Conservation (phyloP, 1,140 invertebrate genomes). For the Drosophila prosaltans region DNA sequence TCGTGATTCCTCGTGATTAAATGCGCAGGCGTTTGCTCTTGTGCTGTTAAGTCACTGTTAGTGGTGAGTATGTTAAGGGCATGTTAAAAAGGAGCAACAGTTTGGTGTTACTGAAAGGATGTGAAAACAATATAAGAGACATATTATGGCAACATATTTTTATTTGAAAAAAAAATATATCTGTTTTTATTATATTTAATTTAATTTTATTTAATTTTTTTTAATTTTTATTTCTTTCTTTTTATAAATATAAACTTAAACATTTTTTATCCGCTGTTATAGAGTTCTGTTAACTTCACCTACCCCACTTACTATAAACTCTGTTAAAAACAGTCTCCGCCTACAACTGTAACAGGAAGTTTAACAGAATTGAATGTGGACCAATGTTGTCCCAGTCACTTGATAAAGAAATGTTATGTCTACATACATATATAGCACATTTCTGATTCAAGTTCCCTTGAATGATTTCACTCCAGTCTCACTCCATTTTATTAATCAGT, state of each 20-base stretch:
- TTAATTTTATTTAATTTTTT: background rate
- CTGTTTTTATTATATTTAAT: background rate
- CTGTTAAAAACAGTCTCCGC: conserved; percentile 30
- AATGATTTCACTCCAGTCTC: background rate
- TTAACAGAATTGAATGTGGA: background rate
- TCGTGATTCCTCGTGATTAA: conserved; percentile 18
- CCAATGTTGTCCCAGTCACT: background rate
- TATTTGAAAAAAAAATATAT: background rate
- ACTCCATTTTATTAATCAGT: conserved; percentile 1
- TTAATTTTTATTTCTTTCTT: background rate
- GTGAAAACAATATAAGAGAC: background rate
- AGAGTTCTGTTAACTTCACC: conserved; percentile 15
- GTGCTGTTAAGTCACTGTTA: conserved; percentile 32
- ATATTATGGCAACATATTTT: background rate
- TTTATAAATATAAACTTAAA: background rate
- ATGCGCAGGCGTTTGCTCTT: conserved; percentile 56
- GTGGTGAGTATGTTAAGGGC: conserved; percentile 27
- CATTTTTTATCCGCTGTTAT: conserved; percentile 64
- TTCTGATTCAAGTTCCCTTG: background rate
- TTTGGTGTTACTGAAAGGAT: conserved; percentile 36
- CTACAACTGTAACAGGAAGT: background rate
- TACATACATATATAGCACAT: background rate
- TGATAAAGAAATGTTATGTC: background rate
- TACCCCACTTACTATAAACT: conserved; percentile 61
- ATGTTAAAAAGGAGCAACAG: conserved; percentile 65